Base-by-base conservation (phyloP, 2,888 invertebrate genomes). In the Acanthosepion lycidas region DNA sequence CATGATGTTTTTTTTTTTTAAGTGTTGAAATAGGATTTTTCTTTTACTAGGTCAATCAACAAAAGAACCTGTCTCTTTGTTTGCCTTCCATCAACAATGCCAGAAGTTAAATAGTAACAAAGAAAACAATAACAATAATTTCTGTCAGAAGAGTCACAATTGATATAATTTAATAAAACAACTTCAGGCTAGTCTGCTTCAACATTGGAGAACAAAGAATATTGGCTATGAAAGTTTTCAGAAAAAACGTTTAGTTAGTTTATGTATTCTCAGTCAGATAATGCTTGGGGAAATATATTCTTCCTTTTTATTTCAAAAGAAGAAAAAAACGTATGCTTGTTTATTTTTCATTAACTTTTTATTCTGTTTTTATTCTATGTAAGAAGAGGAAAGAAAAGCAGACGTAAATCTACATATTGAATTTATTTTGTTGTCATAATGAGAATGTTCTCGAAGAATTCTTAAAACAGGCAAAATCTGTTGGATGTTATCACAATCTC, bases 261-360 rank as follows among this genome's bases (percentile, higher is more conserved):
- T 78, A 78, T 78, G 78, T n/a, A 78, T 78, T 78, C 78, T 78
- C 78, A 78, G 78, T 78, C n/a, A 78, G 78, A n/a, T 78, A 78
- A n/a, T 33, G 78, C 78, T 78, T 15, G n/a, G 5, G 78, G 78
- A 78, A 78, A 78, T 23, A 78, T n/a, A 4, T 78, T 78, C 15
- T 33, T 78, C 33, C 23, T n/a, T 78, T 78, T 78, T 15, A n/a
- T n/a, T 78, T 15, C 6, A 78, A 78, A 78, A 33, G n/a, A 23
- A 15, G 12, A 42, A 42, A 42, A 42, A 42, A 42, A 42, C 2
- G 42, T 42, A 42, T 42, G 42, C 42, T 42, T 3, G 42, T 42
- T 42, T 42, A 2, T 42, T 42, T 42, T 42, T 42, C 42, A 1
- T 3, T 42, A 42, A 0, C 12, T 15, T 78, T 42, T 78, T 33